A percentile compares a stretch with the other conserved stretches of the same genome.
phyloP scores from a whole-genome alignment of 2,888 invertebrate species.

The Caradrina kadenii region DNA sequence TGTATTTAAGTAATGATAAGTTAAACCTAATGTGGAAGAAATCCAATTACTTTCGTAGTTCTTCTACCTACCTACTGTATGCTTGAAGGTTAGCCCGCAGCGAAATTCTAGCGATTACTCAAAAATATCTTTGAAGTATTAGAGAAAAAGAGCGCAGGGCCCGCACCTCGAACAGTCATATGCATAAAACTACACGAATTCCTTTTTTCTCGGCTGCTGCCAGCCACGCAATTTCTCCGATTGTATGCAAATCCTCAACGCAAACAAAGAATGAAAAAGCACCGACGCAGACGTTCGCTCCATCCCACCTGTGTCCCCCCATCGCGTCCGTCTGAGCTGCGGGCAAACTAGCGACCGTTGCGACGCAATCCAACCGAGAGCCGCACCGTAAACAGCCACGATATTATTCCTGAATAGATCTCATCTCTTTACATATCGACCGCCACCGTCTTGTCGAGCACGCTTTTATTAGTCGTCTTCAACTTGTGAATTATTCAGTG shows the following conservation, averaged over 20 bases:
- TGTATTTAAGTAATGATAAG: constrained; percentile 13
- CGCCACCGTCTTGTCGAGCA: constrained; percentile 81
- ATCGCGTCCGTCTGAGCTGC: constrained; percentile 76
- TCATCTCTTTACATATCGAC: constrained; percentile 86
- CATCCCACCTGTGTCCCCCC: constrained; percentile 80
- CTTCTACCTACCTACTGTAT: background rate
- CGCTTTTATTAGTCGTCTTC: constrained; percentile 84
- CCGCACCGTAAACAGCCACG: constrained; percentile 78
- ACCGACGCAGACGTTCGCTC: constrained; percentile 83
- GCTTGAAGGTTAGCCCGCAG: constrained; percentile 1
- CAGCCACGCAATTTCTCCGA: constrained; percentile 88
- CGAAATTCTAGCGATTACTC: constrained; percentile 15
- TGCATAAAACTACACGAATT: constrained; percentile 83
- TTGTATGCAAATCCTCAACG: constrained; percentile 88
- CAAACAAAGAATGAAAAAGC: constrained; percentile 89
- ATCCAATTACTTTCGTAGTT: constrained; percentile 13
- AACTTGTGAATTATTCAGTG: constrained; percentile 85
- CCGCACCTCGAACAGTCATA: constrained; percentile 74
- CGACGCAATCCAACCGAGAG: constrained; percentile 75
- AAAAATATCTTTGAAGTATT: constrained; percentile 51
- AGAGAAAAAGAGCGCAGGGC: constrained; percentile 67
- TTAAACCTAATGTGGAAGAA: background rate
- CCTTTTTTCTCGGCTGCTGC: constrained; percentile 80
- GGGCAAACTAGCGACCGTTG: constrained; percentile 75
- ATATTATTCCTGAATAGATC: constrained; percentile 86